A percentile compares a stretch with the other conserved stretches of the same genome.
Evolutionary conservation across 2,888 invertebrate genomes (phyloP).

Genomic region (Metellina segmentata): DNA sequence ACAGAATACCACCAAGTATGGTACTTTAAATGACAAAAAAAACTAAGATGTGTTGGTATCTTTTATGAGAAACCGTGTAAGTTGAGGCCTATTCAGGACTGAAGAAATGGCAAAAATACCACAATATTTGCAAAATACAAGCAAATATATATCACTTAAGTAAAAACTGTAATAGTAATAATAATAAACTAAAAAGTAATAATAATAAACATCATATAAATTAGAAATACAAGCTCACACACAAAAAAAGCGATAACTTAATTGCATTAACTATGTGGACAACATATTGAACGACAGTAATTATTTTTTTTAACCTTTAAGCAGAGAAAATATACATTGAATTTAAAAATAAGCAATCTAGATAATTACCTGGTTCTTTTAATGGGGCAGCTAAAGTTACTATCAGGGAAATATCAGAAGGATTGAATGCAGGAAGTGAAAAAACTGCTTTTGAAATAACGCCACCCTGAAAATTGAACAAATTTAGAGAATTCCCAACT

Average conservation of each 20-base stretch:
- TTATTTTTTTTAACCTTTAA: background rate
- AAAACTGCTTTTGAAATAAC: slow-evolving; percentile 89
- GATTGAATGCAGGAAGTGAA: slow-evolving; percentile 84
- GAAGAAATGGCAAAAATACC: background rate
- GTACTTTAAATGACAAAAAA: no score
- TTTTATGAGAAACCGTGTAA: no score
- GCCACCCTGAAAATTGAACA: slow-evolving; percentile 86
- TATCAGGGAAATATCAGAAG: slow-evolving; percentile 85
- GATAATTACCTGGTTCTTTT: slow-evolving; percentile 84
- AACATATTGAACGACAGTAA: background rate
- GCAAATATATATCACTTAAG: no score
- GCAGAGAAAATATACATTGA: no score
- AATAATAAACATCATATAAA: no score
- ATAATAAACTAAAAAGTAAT: no score
- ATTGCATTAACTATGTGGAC: background rate
- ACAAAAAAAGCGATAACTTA: background rate
- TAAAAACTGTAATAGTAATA: no score
- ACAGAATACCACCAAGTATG: no score
- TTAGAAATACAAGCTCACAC: background rate
- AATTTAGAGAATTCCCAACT: slow-evolving; percentile 77
- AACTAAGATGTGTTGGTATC: no score
- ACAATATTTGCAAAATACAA: no score
- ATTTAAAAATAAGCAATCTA: no score
- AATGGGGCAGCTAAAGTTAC: slow-evolving; percentile 93
- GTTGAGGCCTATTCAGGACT: background rate